Conservation (phyloP, 2,888 invertebrate genomes). For the Dioctria rufipes region DNA sequence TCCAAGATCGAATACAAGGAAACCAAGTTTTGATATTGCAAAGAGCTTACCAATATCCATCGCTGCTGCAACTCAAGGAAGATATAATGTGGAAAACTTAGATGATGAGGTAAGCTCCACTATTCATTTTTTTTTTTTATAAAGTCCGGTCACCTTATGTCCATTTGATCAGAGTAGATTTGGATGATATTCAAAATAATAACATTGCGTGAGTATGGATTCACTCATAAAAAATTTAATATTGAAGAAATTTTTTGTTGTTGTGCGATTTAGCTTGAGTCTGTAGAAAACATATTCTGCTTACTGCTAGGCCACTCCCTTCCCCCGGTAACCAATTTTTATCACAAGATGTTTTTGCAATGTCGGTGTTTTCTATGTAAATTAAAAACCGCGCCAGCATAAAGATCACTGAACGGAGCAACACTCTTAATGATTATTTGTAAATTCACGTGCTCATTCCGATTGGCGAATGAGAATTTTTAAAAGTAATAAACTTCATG, state of each 20-base stretch:
- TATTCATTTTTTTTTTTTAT: too few relatives aligned
- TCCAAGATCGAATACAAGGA: constrained; percentile 59
- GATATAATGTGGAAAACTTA: constrained; percentile 59
- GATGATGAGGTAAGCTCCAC: constrained; percentile 66
- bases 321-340: not conserved
- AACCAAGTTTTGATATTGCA: constrained; percentile 72
- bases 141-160: too few relatives aligned
- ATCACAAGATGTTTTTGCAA: not conserved
- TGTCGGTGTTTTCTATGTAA: not conserved
- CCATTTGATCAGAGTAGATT: not conserved
- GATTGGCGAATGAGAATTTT: not conserved
- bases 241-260: too few relatives aligned
- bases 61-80: constrained; percentile 70
- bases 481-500: too few relatives aligned
- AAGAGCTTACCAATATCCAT: constrained; percentile 86
- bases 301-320: too few relatives aligned
- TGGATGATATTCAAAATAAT: not conserved
- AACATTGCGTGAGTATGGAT: not conserved
- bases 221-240: too few relatives aligned
- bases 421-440: not conserved
- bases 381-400: not conserved
- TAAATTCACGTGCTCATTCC: not conserved
- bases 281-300: too few relatives aligned
- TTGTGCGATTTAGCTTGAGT: too few relatives aligned
- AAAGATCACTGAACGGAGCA: not conserved